A percentile compares a stretch with the other conserved stretches of the same genome.
phyloP scores from a whole-genome alignment of 2,113 vertebrate species.

The Oxyruncus cristatus region DNA sequence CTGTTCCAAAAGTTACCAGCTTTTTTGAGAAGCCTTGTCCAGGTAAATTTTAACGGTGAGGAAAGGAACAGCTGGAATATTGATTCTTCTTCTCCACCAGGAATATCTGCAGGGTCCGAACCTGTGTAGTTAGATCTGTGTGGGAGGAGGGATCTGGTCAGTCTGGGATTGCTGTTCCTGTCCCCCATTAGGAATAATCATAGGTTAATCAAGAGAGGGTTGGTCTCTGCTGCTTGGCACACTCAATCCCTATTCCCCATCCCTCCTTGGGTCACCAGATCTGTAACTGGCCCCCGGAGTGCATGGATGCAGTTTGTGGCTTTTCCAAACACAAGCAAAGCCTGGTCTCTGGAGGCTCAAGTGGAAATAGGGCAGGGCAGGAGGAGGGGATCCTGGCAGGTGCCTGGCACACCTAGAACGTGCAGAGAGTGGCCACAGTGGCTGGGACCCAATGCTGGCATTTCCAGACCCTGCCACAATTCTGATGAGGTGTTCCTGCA shows the following conservation, averaged over 20 bases:
- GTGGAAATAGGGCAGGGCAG: background rate
- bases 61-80: background rate
- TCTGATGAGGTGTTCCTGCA: background rate
- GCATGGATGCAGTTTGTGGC: background rate
- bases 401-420: background rate
- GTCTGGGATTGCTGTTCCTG: background rate
- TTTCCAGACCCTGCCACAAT: accelerated
- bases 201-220: background rate
- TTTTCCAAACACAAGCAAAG: background rate
- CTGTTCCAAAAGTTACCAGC: background rate
- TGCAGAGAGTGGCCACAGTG: background rate
- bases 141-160: background rate
- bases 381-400: accelerated
- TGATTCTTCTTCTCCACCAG: background rate
- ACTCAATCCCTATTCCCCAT: accelerated
- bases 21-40: background rate
- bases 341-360: background rate
- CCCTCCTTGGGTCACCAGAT: background rate
- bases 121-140: background rate
- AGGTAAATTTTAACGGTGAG: background rate
- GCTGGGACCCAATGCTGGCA: background rate
- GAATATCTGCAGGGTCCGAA: background rate
- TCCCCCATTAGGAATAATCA: background rate
- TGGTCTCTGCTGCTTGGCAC: background rate
- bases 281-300: background rate